phyloP scores from a whole-genome alignment of 2,888 invertebrate species.

The Drosophila cognata region DNA sequence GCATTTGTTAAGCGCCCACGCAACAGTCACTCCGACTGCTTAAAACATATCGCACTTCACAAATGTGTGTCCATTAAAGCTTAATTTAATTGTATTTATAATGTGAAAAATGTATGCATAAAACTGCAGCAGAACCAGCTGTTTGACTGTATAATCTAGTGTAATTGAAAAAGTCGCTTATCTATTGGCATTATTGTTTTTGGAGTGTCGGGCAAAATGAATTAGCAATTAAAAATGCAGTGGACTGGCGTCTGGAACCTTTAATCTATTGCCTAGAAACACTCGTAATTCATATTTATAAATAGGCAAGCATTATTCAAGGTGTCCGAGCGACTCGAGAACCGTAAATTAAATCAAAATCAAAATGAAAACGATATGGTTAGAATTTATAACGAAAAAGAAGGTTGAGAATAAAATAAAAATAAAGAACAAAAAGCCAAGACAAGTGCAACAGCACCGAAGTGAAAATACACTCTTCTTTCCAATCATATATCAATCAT shows the following conservation, averaged over 20 bases:
- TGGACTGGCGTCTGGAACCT: slow-evolving; percentile 33
- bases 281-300: slow-evolving; percentile 77
- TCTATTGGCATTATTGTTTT: slow-evolving; percentile 59
- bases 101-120: slow-evolving; percentile 18
- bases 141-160: slow-evolving; percentile 22
- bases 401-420: slow-evolving; percentile 51
- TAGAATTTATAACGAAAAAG: slow-evolving; percentile 74
- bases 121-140: slow-evolving; percentile 43
- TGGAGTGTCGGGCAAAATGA: slow-evolving; percentile 66
- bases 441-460: neutral
- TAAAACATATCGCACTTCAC: slow-evolving; percentile 5
- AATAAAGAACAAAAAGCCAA: slow-evolving; percentile 34
- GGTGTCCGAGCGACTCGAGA: slow-evolving; percentile 69
- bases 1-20: slow-evolving; percentile 54
- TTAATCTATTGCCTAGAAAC: slow-evolving; percentile 61
- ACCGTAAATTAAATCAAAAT: slow-evolving; percentile 78
- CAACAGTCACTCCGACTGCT: slow-evolving; percentile 34
- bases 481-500: too few relatives aligned
- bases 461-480: slow-evolving; percentile 14
- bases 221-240: slow-evolving; percentile 80
- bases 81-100: slow-evolving; percentile 55
- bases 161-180: slow-evolving; percentile 50
- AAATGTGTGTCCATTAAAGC: slow-evolving; percentile 20
- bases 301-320: slow-evolving; percentile 79
- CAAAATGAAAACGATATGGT: slow-evolving; percentile 76